Base-by-base conservation (phyloP, 2,797 vertebrate genomes). In the Cottoperca gobio region DNA sequence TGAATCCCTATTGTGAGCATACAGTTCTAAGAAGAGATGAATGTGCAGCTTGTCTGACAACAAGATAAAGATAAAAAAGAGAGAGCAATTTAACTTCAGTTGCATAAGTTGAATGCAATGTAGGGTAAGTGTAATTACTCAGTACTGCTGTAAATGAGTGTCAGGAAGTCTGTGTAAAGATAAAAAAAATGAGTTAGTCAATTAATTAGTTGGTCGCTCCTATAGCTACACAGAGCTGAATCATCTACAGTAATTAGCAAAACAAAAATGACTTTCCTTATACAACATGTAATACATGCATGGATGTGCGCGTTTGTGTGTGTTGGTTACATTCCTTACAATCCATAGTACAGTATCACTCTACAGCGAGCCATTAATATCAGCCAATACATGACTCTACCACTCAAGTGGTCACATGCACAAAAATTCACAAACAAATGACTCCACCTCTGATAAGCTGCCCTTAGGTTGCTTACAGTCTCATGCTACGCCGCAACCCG, bases 401-500 rank as follows among this genome's bases (percentile, higher is more conserved):
- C n/a, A n/a, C n/a, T n/a, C n/a, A n/a, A 7, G 55, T 19, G 37
- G 40, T 45, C 59, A 68, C 75, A 73, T 61, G 21, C 40, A 39
- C 73, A 77, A 58, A 70, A 60, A 74, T 35, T 73, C 46, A 54
- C 16, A 26, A 46, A 64, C 46, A 39, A 9, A 11, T 5, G 16
- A 58, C 71, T 73, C 31, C 48, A 59, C 16, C 68, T 61, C 73
- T 73, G 85, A 89, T 82, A 80, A 89, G 72, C 53, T 68, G 55
- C 67, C 73, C 52, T 54, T 46, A 58, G 55, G 68, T 77, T 82
- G 71, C 70, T 70, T 48, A 33, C 19, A 19, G 61, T 60, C 70
- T 76, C 78, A 63, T 82, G 63, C 83, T 64, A 40, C 31, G 63
- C 74, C 52, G 70, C 0, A 35, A 76, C 62, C 75, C 37, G 2